These are phyloP conservation scores for Paramormyrops hopkinsi DNA, from an alignment of 2,797 vertebrate genomes.

Conservation along the genomic window DNA sequence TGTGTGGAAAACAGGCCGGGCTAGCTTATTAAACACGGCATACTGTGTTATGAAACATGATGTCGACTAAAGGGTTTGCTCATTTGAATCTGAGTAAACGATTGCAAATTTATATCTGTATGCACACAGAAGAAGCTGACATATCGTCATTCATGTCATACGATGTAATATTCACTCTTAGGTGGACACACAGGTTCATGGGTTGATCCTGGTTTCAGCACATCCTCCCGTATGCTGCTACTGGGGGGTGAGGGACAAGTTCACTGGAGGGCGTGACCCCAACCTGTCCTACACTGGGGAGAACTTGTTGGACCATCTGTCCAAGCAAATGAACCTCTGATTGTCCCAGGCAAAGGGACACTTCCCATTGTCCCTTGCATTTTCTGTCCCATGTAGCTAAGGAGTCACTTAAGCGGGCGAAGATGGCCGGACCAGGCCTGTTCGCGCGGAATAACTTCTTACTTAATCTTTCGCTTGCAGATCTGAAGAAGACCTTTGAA, in stretches of 20 bases:
- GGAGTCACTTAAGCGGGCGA: not conserved
- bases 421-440: not conserved
- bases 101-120: not conserved
- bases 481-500: conserved; percentile 93
- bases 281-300: not conserved
- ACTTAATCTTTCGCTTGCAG: conserved; percentile 50
- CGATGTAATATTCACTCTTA: not conserved
- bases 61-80: not conserved
- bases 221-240: not conserved
- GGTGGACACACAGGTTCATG: not conserved
- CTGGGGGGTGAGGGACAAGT: not conserved
- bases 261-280: not conserved
- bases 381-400: not conserved
- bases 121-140: not conserved
- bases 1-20: not conserved
- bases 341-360: not conserved
- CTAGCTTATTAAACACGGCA: not conserved
- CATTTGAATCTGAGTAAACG: not conserved
- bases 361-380: not conserved
- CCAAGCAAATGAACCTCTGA: not conserved
- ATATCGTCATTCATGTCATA: not conserved
- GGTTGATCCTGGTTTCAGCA: not conserved
- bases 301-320: not conserved
- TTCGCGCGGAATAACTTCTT: not conserved
- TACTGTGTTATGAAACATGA: not conserved